Percentiles rank a stretch among this genome's conserved stretches.
These are phyloP conservation scores for Sitodiplosis mosellana DNA, from an alignment of 1,140 invertebrate genomes.

Conservation along the genomic window DNA sequence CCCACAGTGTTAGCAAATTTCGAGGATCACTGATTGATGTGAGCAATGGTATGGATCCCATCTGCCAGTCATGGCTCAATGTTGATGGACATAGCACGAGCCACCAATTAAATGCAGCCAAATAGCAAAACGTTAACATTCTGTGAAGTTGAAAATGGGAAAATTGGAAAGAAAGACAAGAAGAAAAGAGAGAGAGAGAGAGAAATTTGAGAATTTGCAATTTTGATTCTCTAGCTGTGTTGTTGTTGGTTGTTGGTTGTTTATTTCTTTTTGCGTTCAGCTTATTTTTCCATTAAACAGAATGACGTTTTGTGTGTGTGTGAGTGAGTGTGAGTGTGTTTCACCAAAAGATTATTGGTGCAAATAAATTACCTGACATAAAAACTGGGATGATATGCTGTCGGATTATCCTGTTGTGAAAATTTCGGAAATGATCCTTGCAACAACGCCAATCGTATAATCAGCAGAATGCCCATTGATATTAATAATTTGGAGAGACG, in stretches of 20 bases:
- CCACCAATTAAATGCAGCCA: slow-evolving; percentile 67
- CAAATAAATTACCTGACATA: slow-evolving; percentile 40
- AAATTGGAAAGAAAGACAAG: too few species aligned
- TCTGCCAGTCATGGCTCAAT: slow-evolving; percentile 73
- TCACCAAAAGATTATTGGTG: too few species aligned
- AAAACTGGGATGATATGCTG: slow-evolving; percentile 55
- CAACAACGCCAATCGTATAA: slow-evolving; percentile 45
- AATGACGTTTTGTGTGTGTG: too few species aligned
- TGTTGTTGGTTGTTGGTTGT: too few species aligned
- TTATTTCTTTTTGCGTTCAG: too few species aligned
- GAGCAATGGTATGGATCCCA: slow-evolving; percentile 65
- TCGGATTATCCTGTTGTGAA: slow-evolving; percentile 67
- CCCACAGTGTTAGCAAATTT: slow-evolving; percentile 49
- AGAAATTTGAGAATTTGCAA: background rate
- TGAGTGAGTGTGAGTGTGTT: too few species aligned
- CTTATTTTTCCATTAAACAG: too few species aligned
- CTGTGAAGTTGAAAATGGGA: too few species aligned
- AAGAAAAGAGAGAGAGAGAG: slow-evolving; percentile 1
- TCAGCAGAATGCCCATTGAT: slow-evolving; percentile 36
- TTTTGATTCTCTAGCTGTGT: too few species aligned
- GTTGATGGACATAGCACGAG: slow-evolving; percentile 54
- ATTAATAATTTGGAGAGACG: slow-evolving; percentile 38
- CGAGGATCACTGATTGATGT: slow-evolving; percentile 45
- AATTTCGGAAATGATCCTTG: slow-evolving; percentile 62
- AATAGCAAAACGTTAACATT: slow-evolving; percentile 54